These are phyloP conservation scores for Sthenelais limicola DNA, from an alignment of 2,888 invertebrate species.

Conservation along the genomic window DNA sequence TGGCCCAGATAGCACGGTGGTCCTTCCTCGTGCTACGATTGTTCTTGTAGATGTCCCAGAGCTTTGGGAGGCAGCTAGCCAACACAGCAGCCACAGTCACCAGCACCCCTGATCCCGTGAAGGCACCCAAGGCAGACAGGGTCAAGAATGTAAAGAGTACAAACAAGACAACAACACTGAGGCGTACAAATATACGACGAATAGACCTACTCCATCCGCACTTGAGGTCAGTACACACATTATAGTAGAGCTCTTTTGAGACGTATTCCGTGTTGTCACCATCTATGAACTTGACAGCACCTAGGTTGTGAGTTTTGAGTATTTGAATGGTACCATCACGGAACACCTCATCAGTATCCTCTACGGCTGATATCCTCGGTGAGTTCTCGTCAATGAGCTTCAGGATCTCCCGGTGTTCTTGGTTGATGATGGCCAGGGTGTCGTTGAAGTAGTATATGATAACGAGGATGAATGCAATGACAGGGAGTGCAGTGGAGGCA, in stretches of 20 bases:
- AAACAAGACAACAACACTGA: slow-evolving; percentile 46
- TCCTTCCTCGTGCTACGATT: slow-evolving; percentile 13
- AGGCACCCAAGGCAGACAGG: slow-evolving; percentile 44
- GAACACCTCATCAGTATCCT: slow-evolving; percentile 49
- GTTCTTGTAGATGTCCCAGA: slow-evolving; percentile 43
- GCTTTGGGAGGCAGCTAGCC: slow-evolving; percentile 48
- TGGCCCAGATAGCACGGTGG: slow-evolving; percentile 51
- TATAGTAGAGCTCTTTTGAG: slow-evolving; percentile 55
- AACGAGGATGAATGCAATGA: slow-evolving; percentile 45
- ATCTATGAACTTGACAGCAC: slow-evolving; percentile 57
- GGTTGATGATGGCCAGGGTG: slow-evolving; percentile 50
- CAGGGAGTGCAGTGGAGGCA: slow-evolving; percentile 50
- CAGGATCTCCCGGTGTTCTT: slow-evolving; percentile 48
- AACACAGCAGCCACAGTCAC: slow-evolving; percentile 41
- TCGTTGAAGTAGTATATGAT: slow-evolving; percentile 51
- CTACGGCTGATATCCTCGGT: slow-evolving; percentile 54
- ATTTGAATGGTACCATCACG: slow-evolving; percentile 50
- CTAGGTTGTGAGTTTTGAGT: slow-evolving; percentile 54
- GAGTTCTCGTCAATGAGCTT: slow-evolving; percentile 56
- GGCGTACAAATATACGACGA: slow-evolving; percentile 45
- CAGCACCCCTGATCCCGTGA: slow-evolving; percentile 46
- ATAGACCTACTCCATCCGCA: slow-evolving; percentile 51
- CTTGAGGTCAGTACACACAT: slow-evolving; percentile 52
- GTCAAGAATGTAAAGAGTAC: slow-evolving; percentile 48
- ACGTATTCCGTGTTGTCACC: slow-evolving; percentile 56